Conservation (phyloP, 2,113 vertebrate genomes). For the Acanthochromis polyacanthus region DNA sequence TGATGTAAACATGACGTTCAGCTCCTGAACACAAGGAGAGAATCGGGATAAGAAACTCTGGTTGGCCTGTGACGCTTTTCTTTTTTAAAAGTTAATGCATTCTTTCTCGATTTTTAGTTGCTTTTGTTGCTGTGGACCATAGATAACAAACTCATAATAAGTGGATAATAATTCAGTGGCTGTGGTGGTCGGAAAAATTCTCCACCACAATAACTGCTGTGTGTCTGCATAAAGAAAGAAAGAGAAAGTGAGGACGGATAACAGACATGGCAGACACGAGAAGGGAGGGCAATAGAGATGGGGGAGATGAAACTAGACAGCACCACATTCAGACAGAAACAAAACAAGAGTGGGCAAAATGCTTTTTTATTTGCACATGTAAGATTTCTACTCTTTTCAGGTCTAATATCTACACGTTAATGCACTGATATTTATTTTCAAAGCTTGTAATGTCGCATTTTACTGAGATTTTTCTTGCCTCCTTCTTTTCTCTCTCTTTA, state of each 20-base stretch:
- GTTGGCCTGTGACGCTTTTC: too few species aligned
- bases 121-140: too few species aligned
- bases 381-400: slow-evolving; percentile 8
- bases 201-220: not conserved
- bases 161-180: too few species aligned
- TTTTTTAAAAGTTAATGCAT: too few species aligned
- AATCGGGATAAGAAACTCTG: too few species aligned
- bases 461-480: not conserved
- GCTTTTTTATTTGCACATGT: too few species aligned
- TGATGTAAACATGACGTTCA: too few species aligned
- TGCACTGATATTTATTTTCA: not conserved
- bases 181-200: too few species aligned
- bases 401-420: not conserved
- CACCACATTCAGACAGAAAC: slow-evolving; percentile 10
- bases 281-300: slow-evolving; percentile 1
- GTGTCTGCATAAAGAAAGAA: not conserved
- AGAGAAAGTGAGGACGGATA: not conserved
- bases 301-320: slow-evolving; percentile 34
- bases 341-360: too few species aligned
- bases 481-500: slow-evolving; percentile 3
- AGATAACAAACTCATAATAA: too few species aligned
- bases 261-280: not conserved
- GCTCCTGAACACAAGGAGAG: too few species aligned
- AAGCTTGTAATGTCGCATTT: not conserved
- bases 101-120: too few species aligned